Evolutionary conservation across 2,797 vertebrate species (phyloP), one percentile per base, ranked within the genome.

Genomic region (Mustela erminea): DNA sequence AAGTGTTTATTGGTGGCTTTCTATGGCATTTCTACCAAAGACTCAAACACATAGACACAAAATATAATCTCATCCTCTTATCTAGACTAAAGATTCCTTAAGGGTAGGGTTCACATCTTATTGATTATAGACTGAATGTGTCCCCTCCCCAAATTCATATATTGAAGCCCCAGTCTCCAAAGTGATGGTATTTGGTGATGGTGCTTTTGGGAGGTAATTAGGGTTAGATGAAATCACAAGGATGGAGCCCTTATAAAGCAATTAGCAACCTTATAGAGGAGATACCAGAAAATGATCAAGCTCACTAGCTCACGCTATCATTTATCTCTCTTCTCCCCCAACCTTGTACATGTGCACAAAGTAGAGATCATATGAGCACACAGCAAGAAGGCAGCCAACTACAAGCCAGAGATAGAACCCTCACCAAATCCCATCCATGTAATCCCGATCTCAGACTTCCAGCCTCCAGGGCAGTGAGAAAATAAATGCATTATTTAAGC

Each of bases 151-250:
- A 70, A 66, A 43, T 49, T 6, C 1, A 12, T 23, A 60, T 77
- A 13, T 62, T 78, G 43, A 95, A 91, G 2, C n/a, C 43, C 52
- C 41, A 54, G 4, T 29, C 2, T 17, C 5, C n/a, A 75, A 8
- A 54, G 21, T 78, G 29, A 81, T 74, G 17, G 10, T 56, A 56
- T 74, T 52, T 83, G 56, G 35, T 93, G 60, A 77, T 25, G 6
- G 6, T 29, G 41, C 8, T 49, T 80, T 70, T 77, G 43, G 35
- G 49, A 91, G 7, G 43, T 58, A 78, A 38, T 89, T 70, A 46
- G n/a, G n/a, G 38, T 91, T 64, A 62, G 29, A 96, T 87, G 78
- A 95, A 46, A 52, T 62, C 72, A 91, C 54, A 23, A 62, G 32
- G 23, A 5, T 89, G 4, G 72, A 62, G 23, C 35, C 21, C 10